Evolutionary conservation across 2,888 invertebrate species (phyloP).

Genomic region (Nasonovia ribisnigri): DNA sequence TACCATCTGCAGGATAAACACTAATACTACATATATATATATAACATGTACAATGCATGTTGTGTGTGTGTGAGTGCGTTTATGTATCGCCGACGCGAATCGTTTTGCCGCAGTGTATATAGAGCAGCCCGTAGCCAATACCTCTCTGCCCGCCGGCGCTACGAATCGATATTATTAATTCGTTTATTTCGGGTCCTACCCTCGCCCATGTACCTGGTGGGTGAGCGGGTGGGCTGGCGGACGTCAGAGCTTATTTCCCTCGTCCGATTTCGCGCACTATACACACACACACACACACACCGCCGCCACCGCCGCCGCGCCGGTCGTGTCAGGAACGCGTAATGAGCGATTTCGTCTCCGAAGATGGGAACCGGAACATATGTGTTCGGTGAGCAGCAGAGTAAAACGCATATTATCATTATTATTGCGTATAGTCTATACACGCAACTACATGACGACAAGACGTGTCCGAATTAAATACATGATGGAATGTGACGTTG

Average conservation of each 20-base stretch:
- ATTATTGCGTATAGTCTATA: background rate
- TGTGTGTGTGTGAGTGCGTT: background rate
- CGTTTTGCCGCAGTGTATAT: background rate
- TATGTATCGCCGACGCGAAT: background rate
- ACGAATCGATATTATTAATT: conserved; percentile 10
- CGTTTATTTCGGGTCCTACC: background rate
- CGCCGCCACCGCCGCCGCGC: background rate
- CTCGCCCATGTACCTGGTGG: background rate
- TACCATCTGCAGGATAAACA: background rate
- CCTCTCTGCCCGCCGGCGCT: background rate
- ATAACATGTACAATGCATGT: too few relatives aligned
- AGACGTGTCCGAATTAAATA: background rate
- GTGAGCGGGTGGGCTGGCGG: background rate
- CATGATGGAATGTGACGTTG: background rate
- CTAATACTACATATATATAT: background rate
- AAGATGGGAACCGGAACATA: background rate
- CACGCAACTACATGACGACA: background rate
- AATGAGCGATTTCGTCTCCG: background rate
- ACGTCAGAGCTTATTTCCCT: background rate
- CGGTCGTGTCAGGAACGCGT: background rate
- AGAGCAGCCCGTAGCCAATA: background rate
- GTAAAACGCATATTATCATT: background rate
- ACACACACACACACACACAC: background rate
- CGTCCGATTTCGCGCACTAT: background rate
- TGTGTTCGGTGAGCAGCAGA: background rate